Conservation (phyloP, 2,113 vertebrate genomes). For the Nycticryphes semicollaris region DNA sequence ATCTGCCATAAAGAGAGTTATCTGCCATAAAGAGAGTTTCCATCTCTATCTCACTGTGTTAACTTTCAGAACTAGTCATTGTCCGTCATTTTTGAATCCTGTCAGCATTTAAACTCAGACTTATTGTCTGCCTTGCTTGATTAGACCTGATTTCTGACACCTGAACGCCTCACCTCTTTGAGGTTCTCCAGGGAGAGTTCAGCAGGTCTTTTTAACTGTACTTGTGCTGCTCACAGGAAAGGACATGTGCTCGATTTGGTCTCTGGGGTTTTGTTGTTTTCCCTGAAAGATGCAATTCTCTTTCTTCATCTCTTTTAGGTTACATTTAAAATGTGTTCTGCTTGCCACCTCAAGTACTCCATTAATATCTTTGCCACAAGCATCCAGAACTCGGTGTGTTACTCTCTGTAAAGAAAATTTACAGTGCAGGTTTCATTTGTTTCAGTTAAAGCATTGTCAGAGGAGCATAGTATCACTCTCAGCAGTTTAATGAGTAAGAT, state of each 20-base stretch:
- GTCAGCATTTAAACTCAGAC: not conserved
- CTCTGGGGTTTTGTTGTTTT: not conserved
- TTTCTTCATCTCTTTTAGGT: not conserved
- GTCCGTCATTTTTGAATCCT: not conserved
- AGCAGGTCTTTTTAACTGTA: not conserved
- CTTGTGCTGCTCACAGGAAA: not conserved
- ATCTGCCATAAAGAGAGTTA: not conserved
- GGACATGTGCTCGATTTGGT: not conserved
- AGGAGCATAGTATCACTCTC: not conserved
- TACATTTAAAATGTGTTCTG: not conserved
- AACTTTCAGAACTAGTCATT: not conserved
- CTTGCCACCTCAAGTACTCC: not conserved
- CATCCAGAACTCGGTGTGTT: not conserved
- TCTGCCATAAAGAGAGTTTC: not conserved
- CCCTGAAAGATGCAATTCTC: not conserved
- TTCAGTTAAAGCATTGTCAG: not conserved
- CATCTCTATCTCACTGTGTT: not conserved
- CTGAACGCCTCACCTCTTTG: not conserved
- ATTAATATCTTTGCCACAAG: not conserved
- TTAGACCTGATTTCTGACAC: not conserved
- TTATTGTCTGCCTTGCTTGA: not conserved
- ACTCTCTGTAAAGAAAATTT: not conserved
- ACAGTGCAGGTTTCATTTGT: not conserved
- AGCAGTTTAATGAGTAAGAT: not conserved
- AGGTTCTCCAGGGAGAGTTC: not conserved